A percentile compares a stretch with the other conserved stretches of the same genome.
Conservation (phyloP, 1,140 invertebrate genomes). For the Hyphantria cunea region DNA sequence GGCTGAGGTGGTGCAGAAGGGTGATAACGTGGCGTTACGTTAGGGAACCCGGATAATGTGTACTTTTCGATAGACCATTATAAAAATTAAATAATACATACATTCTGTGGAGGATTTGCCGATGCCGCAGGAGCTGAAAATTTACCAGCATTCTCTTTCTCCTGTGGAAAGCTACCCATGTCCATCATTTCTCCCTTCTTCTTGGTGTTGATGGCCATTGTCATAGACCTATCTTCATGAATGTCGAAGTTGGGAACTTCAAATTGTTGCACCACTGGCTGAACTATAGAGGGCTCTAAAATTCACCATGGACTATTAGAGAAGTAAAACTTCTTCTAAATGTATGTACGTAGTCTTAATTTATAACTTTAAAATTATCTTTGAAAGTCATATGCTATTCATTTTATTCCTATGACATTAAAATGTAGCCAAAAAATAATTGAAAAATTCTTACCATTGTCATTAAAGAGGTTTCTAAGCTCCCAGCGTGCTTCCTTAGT, state of each 20-base stretch:
- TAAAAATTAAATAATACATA: slow-evolving; percentile 29
- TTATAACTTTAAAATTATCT: too few species aligned
- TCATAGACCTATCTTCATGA: slow-evolving; percentile 84
- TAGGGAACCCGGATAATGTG: too few species aligned
- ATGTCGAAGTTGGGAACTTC: slow-evolving; percentile 82
- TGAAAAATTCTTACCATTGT: slow-evolving; percentile 66
- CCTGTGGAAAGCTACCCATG: slow-evolving; percentile 52
- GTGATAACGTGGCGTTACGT: too few species aligned
- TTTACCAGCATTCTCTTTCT: slow-evolving; percentile 73
- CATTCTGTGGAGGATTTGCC: slow-evolving; percentile 48
- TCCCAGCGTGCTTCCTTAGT: slow-evolving; percentile 83
- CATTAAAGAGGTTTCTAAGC: slow-evolving; percentile 74
- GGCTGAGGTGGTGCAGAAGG: too few species aligned
- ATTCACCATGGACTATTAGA: slow-evolving; percentile 28
- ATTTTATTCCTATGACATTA: too few species aligned
- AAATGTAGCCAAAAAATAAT: too few species aligned
- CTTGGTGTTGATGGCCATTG: slow-evolving; percentile 76
- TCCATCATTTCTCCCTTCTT: slow-evolving; percentile 58
- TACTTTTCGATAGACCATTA: too few species aligned
- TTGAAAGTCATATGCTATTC: too few species aligned
- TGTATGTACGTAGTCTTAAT: too few species aligned
- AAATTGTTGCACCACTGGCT: slow-evolving; percentile 68
- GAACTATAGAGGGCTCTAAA: slow-evolving; percentile 70
- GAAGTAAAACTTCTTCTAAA: too few species aligned
- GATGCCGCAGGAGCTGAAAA: slow-evolving; percentile 47